Conservation (phyloP, 1,140 invertebrate genomes). For the Drosophila bifasciata region DNA sequence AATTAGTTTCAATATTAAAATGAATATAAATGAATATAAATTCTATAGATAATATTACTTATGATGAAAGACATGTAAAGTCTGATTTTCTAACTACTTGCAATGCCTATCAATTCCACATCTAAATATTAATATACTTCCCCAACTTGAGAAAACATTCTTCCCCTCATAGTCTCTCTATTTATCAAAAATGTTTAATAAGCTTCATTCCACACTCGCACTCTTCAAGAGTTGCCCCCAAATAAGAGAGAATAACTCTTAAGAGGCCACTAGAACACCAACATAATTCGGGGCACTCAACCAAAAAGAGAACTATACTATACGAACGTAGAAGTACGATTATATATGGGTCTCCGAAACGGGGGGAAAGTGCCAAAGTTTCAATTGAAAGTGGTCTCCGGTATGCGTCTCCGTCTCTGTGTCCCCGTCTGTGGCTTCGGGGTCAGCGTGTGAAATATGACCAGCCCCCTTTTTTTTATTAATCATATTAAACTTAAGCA, state of each 20-base stretch:
- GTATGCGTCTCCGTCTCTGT: conserved; percentile 40
- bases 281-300: conserved; percentile 21
- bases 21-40: too few species aligned
- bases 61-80: too few species aligned
- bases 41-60: too few species aligned
- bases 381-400: conserved; percentile 21
- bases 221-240: conserved; percentile 21
- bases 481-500: conserved; percentile 60
- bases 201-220: conserved; percentile 16
- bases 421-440: conserved; percentile 38
- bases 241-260: neutral
- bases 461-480: conserved; percentile 32
- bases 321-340: neutral
- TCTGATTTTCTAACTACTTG: too few species aligned
- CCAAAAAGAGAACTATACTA: conserved; percentile 9
- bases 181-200: conserved; percentile 31
- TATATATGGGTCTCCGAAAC: neutral
- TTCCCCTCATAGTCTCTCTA: neutral
- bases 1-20: too few species aligned
- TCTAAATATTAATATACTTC: neutral
- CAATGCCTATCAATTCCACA: too few species aligned
- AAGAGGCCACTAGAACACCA: conserved; percentile 58
- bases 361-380: conserved; percentile 26
- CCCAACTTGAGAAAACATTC: conserved; percentile 5
- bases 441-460: conserved; percentile 53